These are phyloP conservation scores for Macrobrachium rosenbergii DNA, from an alignment of 1,140 invertebrate species.

Conservation along the genomic window DNA sequence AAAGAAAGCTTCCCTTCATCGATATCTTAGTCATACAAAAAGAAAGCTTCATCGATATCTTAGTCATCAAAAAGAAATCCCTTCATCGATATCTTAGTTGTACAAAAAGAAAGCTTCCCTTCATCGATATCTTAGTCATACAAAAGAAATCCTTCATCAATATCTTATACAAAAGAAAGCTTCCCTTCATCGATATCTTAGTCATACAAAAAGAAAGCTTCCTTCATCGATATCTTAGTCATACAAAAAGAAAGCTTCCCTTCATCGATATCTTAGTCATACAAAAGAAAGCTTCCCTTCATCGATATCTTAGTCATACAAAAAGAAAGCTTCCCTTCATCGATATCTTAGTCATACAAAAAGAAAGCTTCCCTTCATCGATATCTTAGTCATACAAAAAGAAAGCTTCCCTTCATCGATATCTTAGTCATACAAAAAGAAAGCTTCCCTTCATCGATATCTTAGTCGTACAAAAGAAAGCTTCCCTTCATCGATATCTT, in stretches of 20 bases:
- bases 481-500: neutral
- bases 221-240: neutral
- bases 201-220: neutral
- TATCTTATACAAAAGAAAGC: neutral
- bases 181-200: neutral
- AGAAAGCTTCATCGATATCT: neutral
- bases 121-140: neutral
- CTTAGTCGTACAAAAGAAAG: too few relatives aligned
- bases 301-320: neutral
- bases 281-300: neutral
- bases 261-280: neutral
- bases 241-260: neutral
- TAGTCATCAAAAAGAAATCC: neutral
- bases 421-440: neutral
- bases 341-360: neutral
- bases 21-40: neutral
- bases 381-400: neutral
- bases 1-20: neutral
- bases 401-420: neutral
- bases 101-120: neutral
- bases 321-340: neutral
- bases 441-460: neutral
- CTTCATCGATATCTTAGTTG: neutral
- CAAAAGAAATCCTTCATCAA: neutral
- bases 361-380: neutral